Conservation (phyloP, 1,140 invertebrate genomes). For the Drosophila melanogaster region Release_6_plus_ISO1_MT NT_033777.3:18077501-18078000, state of each 20-base stretch:
- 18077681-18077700: conserved; percentile 37
- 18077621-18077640: conserved; percentile 60
- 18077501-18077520: conserved; percentile 57
- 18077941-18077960: conserved; percentile 10
- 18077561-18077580: conserved; percentile 51
- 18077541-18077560: conserved; percentile 31
- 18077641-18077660: conserved; percentile 43
- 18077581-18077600: conserved; percentile 74
- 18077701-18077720: conserved; percentile 1
- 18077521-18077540: neutral
- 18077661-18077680: conserved; percentile 77
- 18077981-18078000: conserved; percentile 82
- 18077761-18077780: conserved; percentile 48
- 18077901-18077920: conserved; percentile 51
- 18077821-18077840: conserved; percentile 82
- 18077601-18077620: conserved; percentile 80
- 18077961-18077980: conserved; percentile 29
- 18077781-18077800: conserved; percentile 74
- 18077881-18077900: conserved; percentile 63
- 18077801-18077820: conserved; percentile 84
- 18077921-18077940: conserved; percentile 73
- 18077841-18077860: conserved; percentile 42
- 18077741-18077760: conserved; percentile 78
- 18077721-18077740: conserved; percentile 55
- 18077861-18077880: conserved; percentile 83